Percentiles rank a stretch among this genome's conserved stretches.
Conservation (phyloP, 2,113 vertebrate genomes). For the Eudyptes chrysolophus region DNA sequence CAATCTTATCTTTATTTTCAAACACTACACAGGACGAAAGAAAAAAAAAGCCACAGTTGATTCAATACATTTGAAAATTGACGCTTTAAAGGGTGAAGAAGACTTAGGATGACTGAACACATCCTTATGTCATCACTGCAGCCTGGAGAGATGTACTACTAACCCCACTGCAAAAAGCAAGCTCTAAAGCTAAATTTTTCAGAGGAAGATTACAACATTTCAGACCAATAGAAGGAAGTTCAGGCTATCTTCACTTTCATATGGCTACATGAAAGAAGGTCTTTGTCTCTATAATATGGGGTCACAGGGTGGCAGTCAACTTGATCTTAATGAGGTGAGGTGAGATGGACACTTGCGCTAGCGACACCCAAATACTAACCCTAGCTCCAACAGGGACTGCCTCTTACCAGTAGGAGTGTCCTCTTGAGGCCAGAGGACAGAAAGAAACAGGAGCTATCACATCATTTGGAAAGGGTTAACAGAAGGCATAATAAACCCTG, state of each 20-base stretch:
- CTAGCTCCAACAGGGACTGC: background rate
- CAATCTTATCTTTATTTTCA: conserved; percentile 98
- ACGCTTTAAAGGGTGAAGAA: background rate
- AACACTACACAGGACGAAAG: conserved; percentile 81
- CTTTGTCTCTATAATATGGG: background rate
- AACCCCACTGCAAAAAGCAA: background rate
- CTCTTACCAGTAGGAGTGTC: background rate
- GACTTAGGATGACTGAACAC: background rate
- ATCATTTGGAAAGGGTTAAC: background rate
- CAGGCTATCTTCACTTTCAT: background rate
- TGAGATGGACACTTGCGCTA: background rate
- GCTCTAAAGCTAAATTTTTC: background rate
- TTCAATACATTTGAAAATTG: background rate
- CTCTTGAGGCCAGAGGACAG: background rate
- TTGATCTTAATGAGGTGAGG: background rate
- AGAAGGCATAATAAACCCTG: background rate
- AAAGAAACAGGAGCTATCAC: background rate
- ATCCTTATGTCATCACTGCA: background rate
- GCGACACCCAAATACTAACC: background rate
- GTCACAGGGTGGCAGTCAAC: background rate
- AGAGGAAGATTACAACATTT: background rate
- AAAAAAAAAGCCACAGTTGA: background rate
- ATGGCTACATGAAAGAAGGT: background rate
- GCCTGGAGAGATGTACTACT: background rate
- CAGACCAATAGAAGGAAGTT: background rate